Conservation (phyloP, 2,888 invertebrate species). For the Sesamia inferens region DNA sequence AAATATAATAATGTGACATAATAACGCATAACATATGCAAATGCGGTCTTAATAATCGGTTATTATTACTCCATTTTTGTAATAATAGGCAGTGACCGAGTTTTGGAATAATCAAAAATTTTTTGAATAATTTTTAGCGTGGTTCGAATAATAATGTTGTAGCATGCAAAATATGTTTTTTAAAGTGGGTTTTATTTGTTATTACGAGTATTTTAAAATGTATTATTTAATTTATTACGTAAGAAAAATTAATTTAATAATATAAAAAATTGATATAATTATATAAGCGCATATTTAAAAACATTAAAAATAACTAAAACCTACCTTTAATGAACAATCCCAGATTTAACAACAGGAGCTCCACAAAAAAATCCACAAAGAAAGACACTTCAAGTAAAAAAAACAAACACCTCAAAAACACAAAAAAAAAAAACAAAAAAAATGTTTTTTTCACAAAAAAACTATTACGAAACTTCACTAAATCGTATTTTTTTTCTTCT, state of each 20-base stretch:
- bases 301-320: neutral
- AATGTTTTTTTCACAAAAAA: conserved; percentile 35
- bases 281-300: accelerated
- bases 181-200: neutral
- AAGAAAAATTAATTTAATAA: no score
- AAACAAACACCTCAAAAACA: conserved; percentile 24
- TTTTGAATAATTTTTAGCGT: neutral
- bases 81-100: conserved; percentile 27
- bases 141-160: neutral
- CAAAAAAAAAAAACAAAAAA: conserved; percentile 4
- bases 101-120: conserved; percentile 5
- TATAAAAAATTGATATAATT: no score
- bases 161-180: neutral
- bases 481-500: conserved; percentile 33
- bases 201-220: neutral
- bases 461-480: conserved; percentile 51
- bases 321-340: conserved; percentile 49
- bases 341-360: conserved; percentile 10
- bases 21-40: conserved; percentile 74
- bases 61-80: conserved; percentile 39
- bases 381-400: conserved; percentile 26
- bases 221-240: neutral
- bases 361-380: conserved; percentile 48
- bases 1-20: conserved; percentile 73
- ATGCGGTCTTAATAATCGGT: conserved; percentile 37